A percentile compares a stretch with the other conserved stretches of the same genome.
These are phyloP conservation scores for Ricordea florida DNA, from an alignment of 92 coral and sea anemone genomes.

Conservation along the genomic window DNA sequence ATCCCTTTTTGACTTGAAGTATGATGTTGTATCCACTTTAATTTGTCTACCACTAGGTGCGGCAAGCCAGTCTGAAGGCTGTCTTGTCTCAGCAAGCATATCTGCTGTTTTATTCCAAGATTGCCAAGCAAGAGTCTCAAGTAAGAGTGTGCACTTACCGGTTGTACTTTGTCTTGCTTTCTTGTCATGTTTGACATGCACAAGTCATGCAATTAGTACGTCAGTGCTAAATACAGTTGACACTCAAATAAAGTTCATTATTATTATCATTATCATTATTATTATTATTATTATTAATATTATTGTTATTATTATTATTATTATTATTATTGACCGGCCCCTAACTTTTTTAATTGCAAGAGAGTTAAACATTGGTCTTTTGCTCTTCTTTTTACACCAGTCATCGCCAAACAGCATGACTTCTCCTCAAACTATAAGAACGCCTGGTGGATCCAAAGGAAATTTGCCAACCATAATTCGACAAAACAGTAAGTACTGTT, in stretches of 20 bases:
- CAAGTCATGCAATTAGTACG: too few relatives aligned
- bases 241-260: too few relatives aligned
- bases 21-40: too few relatives aligned
- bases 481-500: slow-evolving; percentile 60
- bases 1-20: too few relatives aligned
- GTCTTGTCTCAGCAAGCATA: slow-evolving; percentile 96
- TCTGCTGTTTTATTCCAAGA: slow-evolving; percentile 81
- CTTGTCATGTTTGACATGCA: too few relatives aligned
- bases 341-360: too few relatives aligned
- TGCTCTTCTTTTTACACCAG: neutral
- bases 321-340: too few relatives aligned
- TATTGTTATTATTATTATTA: neutral
- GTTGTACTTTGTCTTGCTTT: neutral
- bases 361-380: neutral
- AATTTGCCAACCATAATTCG: slow-evolving; percentile 63
- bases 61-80: slow-evolving; percentile 82
- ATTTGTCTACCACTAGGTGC: slow-evolving; percentile 64
- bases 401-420: neutral
- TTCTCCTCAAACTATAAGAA: neutral
- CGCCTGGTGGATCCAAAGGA: neutral
- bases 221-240: too few relatives aligned
- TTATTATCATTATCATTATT: too few relatives aligned
- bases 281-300: too few relatives aligned
- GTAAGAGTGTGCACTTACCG: neutral
- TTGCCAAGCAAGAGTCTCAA: slow-evolving; percentile 1